Percentiles rank a stretch among this genome's conserved stretches.
Conservation (phyloP, 2,113 vertebrate species). For the Theropithecus gelada region DNA sequence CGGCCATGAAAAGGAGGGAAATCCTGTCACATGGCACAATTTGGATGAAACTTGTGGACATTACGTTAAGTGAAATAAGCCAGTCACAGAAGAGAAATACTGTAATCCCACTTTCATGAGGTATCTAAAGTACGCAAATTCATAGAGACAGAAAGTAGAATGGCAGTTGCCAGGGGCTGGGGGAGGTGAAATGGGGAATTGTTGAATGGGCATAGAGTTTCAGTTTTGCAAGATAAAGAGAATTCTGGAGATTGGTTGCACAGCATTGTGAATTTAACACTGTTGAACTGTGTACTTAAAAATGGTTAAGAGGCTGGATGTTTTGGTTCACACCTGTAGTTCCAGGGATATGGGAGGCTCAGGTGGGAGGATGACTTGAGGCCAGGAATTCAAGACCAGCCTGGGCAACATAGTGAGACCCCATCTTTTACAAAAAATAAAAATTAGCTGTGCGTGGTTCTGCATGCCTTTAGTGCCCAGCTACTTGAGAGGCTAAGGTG, state of each 20-base stretch:
- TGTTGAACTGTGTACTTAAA: neutral
- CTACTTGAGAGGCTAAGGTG: neutral
- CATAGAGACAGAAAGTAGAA: neutral
- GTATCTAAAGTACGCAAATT: neutral
- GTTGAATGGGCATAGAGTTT: neutral
- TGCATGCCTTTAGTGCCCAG: neutral
- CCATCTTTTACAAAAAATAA: neutral
- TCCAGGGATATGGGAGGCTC: neutral
- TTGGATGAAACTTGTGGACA: neutral
- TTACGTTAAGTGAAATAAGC: neutral
- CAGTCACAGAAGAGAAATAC: neutral
- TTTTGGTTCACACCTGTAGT: neutral
- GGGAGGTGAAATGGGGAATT: neutral
- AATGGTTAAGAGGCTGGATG: neutral
- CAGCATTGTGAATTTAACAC: neutral
- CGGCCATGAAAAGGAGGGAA: neutral
- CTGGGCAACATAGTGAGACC: neutral
- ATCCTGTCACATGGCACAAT: neutral
- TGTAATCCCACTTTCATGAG: neutral
- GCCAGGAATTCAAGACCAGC: neutral
- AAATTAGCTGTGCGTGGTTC: neutral
- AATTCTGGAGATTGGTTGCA: neutral
- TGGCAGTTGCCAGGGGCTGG: neutral
- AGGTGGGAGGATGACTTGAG: neutral
- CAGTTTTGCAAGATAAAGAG: neutral